These are phyloP conservation scores for Eueremaeus valkanovi DNA, from an alignment of 2,888 invertebrate species.

Conservation along the genomic window DNA sequence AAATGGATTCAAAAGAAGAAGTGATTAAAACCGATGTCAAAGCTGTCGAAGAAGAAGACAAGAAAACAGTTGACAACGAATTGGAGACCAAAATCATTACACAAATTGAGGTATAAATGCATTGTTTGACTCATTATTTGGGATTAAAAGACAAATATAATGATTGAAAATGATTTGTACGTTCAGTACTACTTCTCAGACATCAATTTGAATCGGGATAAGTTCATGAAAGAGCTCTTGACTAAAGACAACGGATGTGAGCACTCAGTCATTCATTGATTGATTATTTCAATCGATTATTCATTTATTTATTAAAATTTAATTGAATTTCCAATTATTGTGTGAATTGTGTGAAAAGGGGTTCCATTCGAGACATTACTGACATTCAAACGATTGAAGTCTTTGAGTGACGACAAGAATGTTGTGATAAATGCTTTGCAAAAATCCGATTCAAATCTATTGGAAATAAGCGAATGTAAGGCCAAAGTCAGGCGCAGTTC, in stretches of 20 bases:
- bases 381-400: conserved; percentile 76
- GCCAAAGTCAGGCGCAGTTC: conserved; percentile 70
- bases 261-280: too few relatives aligned
- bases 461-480: conserved; percentile 68
- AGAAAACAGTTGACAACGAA: conserved; percentile 48
- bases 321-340: conserved; percentile 28
- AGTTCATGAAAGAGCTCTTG: conserved; percentile 82
- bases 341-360: conserved; percentile 57
- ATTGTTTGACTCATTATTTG: background rate
- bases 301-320: too few relatives aligned
- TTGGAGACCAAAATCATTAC: conserved; percentile 24
- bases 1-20: background rate
- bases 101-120: conserved; percentile 40
- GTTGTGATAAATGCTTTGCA: conserved; percentile 69
- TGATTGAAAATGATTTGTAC: conserved; percentile 40
- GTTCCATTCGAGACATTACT: conserved; percentile 74
- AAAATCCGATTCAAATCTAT: conserved; percentile 66
- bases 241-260: conserved; percentile 70
- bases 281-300: conserved; percentile 37
- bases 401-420: conserved; percentile 63
- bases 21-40: background rate
- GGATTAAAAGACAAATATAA: background rate
- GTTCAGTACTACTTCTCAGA: conserved; percentile 77
- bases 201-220: conserved; percentile 83
- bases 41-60: background rate